Evolutionary conservation across 2,797 vertebrate genomes (phyloP).

Genomic region (Denticeps clupeoides): DNA sequence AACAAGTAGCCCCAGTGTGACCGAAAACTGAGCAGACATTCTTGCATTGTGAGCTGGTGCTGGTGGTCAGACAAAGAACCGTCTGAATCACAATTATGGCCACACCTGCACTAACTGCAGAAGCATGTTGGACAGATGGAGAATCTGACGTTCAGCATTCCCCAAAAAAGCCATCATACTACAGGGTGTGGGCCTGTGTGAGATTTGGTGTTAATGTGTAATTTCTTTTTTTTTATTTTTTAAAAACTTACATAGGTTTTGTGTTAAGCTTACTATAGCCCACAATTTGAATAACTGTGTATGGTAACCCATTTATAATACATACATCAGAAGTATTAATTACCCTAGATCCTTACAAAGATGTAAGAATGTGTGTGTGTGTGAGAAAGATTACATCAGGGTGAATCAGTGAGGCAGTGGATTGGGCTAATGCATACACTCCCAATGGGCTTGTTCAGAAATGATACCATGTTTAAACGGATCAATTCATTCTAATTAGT

Average conservation of each 20-base stretch:
- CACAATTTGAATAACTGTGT: no score
- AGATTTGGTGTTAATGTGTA: conserved; percentile 22
- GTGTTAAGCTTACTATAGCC: no score
- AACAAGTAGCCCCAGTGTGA: conserved; percentile 20
- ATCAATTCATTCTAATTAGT: conserved; percentile 64
- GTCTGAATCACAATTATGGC: conserved; percentile 30
- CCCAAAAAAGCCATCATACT: conserved; percentile 19
- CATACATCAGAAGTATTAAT: no score
- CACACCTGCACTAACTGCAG: conserved; percentile 36
- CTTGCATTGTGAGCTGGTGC: conserved; percentile 17
- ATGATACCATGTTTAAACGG: conserved; percentile 55
- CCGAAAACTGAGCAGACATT: conserved; percentile 24
- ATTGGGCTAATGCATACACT: conserved; percentile 48
- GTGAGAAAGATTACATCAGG: conserved; percentile 30
- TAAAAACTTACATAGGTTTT: no score
- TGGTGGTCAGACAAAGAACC: conserved; percentile 26
- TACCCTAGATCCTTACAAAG: not conserved
- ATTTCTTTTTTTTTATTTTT: no score
- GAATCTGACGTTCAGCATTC: conserved; percentile 15
- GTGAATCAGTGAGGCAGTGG: conserved; percentile 43
- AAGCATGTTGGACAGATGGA: conserved; percentile 18
- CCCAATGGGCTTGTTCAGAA: conserved; percentile 52
- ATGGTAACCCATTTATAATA: no score
- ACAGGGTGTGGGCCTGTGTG: not conserved
- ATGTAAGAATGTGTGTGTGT: conserved; percentile 3